A percentile compares a stretch with the other conserved stretches of the same genome.
phyloP scores from a whole-genome alignment of 2,113 vertebrate species.

The Lates calcarifer region DNA sequence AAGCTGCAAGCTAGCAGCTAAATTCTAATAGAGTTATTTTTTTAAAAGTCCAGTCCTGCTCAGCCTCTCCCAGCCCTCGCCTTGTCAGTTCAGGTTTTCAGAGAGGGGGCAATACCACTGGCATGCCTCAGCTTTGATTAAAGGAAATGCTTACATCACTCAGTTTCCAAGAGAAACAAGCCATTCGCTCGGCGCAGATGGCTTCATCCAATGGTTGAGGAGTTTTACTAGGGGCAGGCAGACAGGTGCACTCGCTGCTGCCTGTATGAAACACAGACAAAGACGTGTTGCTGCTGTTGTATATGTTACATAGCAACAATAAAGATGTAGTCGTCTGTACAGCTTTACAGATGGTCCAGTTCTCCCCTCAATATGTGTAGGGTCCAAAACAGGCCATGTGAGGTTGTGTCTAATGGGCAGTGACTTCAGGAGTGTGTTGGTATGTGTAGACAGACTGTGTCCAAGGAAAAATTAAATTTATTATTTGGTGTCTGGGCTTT shows the following conservation, averaged over 20 bases:
- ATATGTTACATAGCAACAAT: slow-evolving; percentile 39
- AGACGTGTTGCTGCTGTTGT: slow-evolving; percentile 12
- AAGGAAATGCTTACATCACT: slow-evolving; percentile 77
- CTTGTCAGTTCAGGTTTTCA: slow-evolving; percentile 52
- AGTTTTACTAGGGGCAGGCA: slow-evolving; percentile 33
- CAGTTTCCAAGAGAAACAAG: slow-evolving; percentile 66
- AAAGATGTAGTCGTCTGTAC: background rate
- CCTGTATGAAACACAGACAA: background rate
- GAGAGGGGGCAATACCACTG: slow-evolving; percentile 45
- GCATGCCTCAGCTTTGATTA: slow-evolving; percentile 73
- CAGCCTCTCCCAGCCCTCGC: slow-evolving; percentile 30
- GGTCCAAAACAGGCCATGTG: too few species aligned
- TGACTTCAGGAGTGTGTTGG: too few species aligned
- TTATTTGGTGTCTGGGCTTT: background rate
- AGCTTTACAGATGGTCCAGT: slow-evolving; percentile 1
- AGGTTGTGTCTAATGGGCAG: too few species aligned
- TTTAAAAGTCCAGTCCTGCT: slow-evolving; percentile 16
- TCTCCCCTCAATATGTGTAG: background rate
- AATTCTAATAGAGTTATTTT: background rate
- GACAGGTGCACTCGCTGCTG: slow-evolving; percentile 60
- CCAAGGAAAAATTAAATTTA: too few species aligned
- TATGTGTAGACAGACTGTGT: too few species aligned
- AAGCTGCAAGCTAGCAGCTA: background rate
- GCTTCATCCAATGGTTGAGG: slow-evolving; percentile 42
- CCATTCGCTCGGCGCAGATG: slow-evolving; percentile 49